A percentile compares a stretch with the other conserved stretches of the same genome.
Evolutionary conservation across 2,113 vertebrate species (phyloP).

Genomic region (Odocoileus hemionus): DNA sequence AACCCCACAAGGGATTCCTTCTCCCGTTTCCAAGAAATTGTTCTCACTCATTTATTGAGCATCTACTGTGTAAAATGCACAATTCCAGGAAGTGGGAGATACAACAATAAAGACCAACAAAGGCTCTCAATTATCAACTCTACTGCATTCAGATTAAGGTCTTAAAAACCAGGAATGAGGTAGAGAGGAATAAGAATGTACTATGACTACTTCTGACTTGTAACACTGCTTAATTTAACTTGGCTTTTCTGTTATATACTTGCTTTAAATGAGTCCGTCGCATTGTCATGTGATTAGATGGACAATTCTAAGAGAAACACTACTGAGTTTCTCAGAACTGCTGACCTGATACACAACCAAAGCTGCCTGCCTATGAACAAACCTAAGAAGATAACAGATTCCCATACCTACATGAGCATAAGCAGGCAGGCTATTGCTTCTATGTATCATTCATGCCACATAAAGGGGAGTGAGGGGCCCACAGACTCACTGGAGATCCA

Average conservation of each 20-base stretch:
- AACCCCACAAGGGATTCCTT: not conserved
- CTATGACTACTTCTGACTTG: not conserved
- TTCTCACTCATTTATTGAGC: not conserved
- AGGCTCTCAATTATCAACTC: not conserved
- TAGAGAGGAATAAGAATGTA: not conserved
- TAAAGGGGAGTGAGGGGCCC: conserved; percentile 11
- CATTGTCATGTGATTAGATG: conserved; percentile 11
- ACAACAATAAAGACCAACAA: not conserved
- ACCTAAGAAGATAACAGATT: conserved; percentile 42
- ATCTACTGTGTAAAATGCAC: not conserved
- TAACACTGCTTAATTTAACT: not conserved
- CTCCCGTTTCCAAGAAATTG: not conserved
- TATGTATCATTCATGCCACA: conserved; percentile 36
- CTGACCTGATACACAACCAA: conserved; percentile 50
- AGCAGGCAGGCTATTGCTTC: conserved; percentile 24
- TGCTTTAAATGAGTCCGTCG: not conserved
- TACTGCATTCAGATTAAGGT: not conserved
- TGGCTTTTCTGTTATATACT: not conserved
- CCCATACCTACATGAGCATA: not conserved
- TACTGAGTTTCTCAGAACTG: not conserved
- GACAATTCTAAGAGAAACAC: conserved; percentile 5
- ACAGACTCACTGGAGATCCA: conserved; percentile 46
- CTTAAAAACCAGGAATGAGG: not conserved
- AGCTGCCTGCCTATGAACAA: not conserved
- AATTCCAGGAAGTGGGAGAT: not conserved